These are phyloP conservation scores for Bufo bufo DNA, from an alignment of 2,113 vertebrate genomes.

Conservation along the genomic window DNA sequence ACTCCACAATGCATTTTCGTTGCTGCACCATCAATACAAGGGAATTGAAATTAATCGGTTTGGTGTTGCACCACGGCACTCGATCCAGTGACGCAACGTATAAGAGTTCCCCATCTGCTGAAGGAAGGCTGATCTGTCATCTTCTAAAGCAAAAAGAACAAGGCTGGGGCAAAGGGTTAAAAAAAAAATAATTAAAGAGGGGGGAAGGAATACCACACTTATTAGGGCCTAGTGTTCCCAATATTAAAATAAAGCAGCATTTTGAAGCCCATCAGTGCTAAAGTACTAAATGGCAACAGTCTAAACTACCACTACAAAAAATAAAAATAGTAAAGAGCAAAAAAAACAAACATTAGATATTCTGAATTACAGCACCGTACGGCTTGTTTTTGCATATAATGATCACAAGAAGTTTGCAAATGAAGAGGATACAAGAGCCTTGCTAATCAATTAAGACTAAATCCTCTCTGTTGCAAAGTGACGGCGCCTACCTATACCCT, in stretches of 20 bases:
- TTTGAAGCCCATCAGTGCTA: slow-evolving; percentile 46
- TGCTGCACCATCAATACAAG: background rate
- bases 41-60: background rate
- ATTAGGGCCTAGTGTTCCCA: slow-evolving; percentile 56
- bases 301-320: slow-evolving; percentile 14
- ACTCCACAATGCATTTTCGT: background rate
- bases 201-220: background rate
- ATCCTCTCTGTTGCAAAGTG: slow-evolving; percentile 60
- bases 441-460: slow-evolving; percentile 78
- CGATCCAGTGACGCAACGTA: background rate
- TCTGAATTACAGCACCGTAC: slow-evolving; percentile 37
- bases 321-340: background rate
- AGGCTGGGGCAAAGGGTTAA: background rate
- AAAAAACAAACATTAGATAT: background rate
- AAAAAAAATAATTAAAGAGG: background rate
- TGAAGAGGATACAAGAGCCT: slow-evolving; percentile 70
- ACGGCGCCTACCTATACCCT: slow-evolving; percentile 97
- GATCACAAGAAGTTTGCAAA: slow-evolving; percentile 77
- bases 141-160: background rate
- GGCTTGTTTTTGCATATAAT: slow-evolving; percentile 63
- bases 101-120: background rate
- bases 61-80: slow-evolving; percentile 1
- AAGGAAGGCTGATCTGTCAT: background rate
- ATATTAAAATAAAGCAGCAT: slow-evolving; percentile 63
- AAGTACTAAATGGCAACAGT: slow-evolving; percentile 27